Percentiles rank a stretch among this genome's conserved stretches.
phyloP scores from a whole-genome alignment of 2,113 vertebrate genomes.

The Vulpes vulpes region DNA sequence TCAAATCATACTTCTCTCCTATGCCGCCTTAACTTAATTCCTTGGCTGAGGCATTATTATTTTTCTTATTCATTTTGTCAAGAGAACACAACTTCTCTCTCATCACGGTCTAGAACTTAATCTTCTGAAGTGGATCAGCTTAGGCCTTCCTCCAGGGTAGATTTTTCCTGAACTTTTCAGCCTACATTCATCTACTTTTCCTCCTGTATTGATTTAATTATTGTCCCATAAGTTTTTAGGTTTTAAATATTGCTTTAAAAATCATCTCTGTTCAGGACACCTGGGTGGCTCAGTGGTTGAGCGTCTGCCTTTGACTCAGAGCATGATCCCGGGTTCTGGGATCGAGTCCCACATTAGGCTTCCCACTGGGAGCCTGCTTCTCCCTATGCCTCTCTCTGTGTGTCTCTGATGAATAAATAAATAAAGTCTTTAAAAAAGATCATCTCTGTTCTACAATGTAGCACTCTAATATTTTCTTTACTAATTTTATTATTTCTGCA shows the following conservation, averaged over 20 bases:
- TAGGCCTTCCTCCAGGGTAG: background rate
- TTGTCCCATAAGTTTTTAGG: background rate
- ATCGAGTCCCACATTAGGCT: too few relatives aligned
- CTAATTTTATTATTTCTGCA: conserved; percentile 57
- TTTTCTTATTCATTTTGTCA: background rate
- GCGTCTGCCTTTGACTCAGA: too few relatives aligned
- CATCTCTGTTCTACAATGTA: background rate
- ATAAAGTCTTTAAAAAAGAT: background rate
- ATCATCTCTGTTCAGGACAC: background rate
- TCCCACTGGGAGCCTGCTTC: too few relatives aligned
- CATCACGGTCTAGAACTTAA: background rate
- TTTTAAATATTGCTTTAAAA: conserved; percentile 44
- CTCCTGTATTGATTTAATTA: background rate
- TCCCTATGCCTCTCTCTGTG: too few relatives aligned
- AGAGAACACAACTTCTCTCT: background rate
- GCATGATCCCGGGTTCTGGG: too few relatives aligned
- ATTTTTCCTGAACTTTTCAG: background rate
- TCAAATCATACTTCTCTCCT: background rate
- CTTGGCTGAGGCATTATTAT: background rate
- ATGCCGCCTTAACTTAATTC: background rate
- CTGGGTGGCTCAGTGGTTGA: too few relatives aligned
- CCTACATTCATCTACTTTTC: background rate
- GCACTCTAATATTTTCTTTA: conserved; percentile 42
- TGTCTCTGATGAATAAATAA: too few relatives aligned
- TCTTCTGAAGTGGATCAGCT: background rate